These are phyloP conservation scores for Brachionus manjavacas DNA, from an alignment of 1,140 invertebrate genomes.

Conservation along the genomic window DNA sequence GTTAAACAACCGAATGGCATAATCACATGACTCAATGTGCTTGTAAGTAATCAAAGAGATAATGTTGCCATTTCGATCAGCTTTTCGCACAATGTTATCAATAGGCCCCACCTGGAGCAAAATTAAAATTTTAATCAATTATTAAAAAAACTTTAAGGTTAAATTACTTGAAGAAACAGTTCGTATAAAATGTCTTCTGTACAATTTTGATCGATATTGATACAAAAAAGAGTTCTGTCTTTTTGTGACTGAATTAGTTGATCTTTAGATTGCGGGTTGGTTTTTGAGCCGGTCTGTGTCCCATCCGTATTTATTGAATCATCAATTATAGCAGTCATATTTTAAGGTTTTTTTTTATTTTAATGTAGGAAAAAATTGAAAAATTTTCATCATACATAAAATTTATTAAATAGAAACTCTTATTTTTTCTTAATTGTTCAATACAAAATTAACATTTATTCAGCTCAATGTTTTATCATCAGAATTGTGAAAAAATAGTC, in stretches of 20 bases:
- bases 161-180: conserved; percentile 19
- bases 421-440: too few relatives aligned
- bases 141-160: too few relatives aligned
- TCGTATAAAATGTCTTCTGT: conserved; percentile 31
- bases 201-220: conserved; percentile 32
- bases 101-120: background rate
- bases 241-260: conserved; percentile 25
- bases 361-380: too few relatives aligned
- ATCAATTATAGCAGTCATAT: background rate
- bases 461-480: too few relatives aligned
- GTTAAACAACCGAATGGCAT: conserved; percentile 28
- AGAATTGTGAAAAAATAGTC: too few relatives aligned
- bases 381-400: too few relatives aligned
- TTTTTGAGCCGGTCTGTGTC: background rate
- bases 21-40: conserved; percentile 34
- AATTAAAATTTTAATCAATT: background rate
- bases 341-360: background rate
- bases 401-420: too few relatives aligned
- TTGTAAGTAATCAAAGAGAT: conserved; percentile 28
- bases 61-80: conserved; percentile 32
- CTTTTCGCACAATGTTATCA: conserved; percentile 26
- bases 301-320: background rate
- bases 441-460: too few relatives aligned
- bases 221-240: conserved; percentile 41
- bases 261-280: background rate